A percentile compares a stretch with the other conserved stretches of the same genome.
These are phyloP conservation scores for Rapana venosa DNA, from an alignment of 2,888 invertebrate genomes.

Conservation along the genomic window DNA sequence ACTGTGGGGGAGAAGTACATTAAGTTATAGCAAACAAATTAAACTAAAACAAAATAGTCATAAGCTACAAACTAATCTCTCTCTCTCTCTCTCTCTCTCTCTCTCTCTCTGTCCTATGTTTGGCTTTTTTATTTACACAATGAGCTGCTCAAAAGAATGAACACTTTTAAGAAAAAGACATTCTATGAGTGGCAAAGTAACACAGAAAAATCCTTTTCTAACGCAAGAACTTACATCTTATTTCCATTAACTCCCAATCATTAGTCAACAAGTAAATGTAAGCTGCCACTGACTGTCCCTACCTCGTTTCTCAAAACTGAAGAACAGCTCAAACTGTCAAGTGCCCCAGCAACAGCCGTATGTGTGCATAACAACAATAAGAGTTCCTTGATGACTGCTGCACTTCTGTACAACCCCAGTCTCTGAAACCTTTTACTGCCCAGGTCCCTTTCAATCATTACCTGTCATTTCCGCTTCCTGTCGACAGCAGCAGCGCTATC, in stretches of 20 bases:
- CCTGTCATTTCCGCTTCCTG: conserved; percentile 16
- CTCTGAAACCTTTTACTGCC: not conserved
- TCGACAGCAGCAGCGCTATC: not conserved
- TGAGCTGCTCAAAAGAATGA: not conserved
- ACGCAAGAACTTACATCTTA: not conserved
- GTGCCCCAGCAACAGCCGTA: not conserved
- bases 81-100: not conserved
- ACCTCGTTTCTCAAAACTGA: not conserved
- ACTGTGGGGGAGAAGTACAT: too few relatives aligned
- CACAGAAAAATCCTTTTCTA: not conserved
- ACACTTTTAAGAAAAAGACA: not conserved
- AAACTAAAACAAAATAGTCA: not conserved
- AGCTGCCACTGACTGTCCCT: not conserved
- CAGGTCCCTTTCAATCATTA: conserved; percentile 13
- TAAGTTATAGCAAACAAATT: too few relatives aligned
- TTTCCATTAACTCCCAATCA: not conserved
- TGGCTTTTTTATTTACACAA: too few relatives aligned
- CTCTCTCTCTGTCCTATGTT: not conserved
- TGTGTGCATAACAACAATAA: conserved; percentile 3
- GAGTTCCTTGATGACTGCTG: not conserved
- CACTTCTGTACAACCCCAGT: conserved; percentile 7
- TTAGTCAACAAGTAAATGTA: not conserved
- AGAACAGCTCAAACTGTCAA: not conserved
- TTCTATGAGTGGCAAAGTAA: not conserved
- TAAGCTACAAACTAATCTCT: not conserved